A percentile compares a stretch with the other conserved stretches of the same genome.
Conservation (phyloP, 1,140 invertebrate species). For the Mamestra configurata region DNA sequence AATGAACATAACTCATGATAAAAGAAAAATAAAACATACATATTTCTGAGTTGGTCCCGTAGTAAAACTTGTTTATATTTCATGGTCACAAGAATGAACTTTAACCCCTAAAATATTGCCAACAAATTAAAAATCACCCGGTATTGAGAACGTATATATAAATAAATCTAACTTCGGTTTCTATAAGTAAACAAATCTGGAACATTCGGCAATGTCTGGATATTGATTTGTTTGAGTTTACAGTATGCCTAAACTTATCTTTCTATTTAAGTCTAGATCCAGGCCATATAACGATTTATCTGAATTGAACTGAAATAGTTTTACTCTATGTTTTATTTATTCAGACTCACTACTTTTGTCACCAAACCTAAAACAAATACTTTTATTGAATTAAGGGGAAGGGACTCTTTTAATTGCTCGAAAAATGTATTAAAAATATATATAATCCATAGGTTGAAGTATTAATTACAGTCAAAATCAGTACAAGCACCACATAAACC, state of each 20-base stretch:
- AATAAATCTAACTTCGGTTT: neutral
- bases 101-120: too few relatives aligned
- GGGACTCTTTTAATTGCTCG: neutral
- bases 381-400: too few relatives aligned
- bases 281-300: conserved; percentile 5
- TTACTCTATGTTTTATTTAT: neutral
- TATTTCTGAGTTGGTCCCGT: too few relatives aligned
- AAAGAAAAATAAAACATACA: too few relatives aligned
- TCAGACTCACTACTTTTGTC: neutral
- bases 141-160: too few relatives aligned
- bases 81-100: too few relatives aligned
- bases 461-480: neutral
- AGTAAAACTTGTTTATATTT: too few relatives aligned
- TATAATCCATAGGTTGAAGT: too few relatives aligned
- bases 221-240: conserved; percentile 4
- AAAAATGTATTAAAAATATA: too few relatives aligned
- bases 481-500: neutral
- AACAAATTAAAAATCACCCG: too few relatives aligned
- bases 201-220: neutral
- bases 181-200: neutral
- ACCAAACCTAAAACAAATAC: too few relatives aligned
- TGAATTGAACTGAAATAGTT: neutral
- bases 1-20: too few relatives aligned
- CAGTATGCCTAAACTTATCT: conserved; percentile 24
- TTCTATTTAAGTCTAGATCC: conserved; percentile 29